These are phyloP conservation scores for Actenoides lindsayi DNA, from an alignment of 2,113 vertebrate species.

Conservation along the genomic window DNA sequence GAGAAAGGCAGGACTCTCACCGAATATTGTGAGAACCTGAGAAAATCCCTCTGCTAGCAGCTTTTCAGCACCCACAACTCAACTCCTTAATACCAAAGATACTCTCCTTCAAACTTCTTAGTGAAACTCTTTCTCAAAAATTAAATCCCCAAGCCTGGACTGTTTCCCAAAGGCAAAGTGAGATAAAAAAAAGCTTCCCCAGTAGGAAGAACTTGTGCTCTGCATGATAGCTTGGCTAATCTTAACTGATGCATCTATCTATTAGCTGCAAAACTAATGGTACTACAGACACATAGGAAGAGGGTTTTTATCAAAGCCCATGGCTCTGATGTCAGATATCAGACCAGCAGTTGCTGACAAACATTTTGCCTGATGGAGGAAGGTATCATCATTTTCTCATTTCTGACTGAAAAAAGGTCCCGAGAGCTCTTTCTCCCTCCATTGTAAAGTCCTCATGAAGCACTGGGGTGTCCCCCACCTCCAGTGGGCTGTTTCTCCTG, in stretches of 20 bases:
- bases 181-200: neutral
- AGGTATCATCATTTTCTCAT: neutral
- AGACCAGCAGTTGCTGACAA: neutral
- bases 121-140: neutral
- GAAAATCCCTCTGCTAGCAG: no score
- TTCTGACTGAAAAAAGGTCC: neutral
- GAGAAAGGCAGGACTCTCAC: no score
- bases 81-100: neutral
- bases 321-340: neutral
- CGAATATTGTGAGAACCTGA: no score
- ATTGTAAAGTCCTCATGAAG: neutral
- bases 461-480: neutral
- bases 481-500: neutral
- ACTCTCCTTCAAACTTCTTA: neutral
- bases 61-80: no score
- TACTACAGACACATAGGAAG: neutral
- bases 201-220: neutral
- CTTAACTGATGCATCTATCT: neutral
- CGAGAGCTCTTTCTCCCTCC: neutral
- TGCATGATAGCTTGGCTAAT: neutral
- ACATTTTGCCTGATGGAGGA: neutral
- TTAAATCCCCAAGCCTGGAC: no score
- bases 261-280: neutral
- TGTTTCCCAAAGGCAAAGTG: no score
- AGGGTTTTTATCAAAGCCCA: neutral